Base-by-base conservation (phyloP, 2,888 invertebrate genomes). In the Spialia ferax region DNA sequence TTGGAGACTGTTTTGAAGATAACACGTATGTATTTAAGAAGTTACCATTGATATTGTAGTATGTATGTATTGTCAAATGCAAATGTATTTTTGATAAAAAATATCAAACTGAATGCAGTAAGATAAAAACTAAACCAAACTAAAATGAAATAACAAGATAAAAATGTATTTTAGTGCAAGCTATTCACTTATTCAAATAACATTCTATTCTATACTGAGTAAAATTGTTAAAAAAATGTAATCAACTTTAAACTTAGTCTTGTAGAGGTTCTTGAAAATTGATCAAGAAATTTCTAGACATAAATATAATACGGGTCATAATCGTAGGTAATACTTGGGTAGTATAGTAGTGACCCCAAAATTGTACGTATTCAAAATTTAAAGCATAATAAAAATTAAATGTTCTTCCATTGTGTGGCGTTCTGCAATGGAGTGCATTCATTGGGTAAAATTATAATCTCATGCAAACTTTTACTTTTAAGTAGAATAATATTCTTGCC, bases 401-500 rank as follows among this genome's bases (percentile, higher is more conserved):
- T 60, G 26, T 26, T 26, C 23, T 60, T 11, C 26, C 59, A 60
- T 61, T 52, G 32, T 61, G 15, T 26, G 0, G 45, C 29, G 56
- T 63, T n/a, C 23, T 26, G 20, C 11, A 15, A 29, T 35, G 42
- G 38, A n/a, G 5, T 6, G 6, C 48, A 52, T 52, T n/a, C 10
- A 38, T 56, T 29, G 42, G 23, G 15, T 63, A 8, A 55, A 20
- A 42, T 55, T 54, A 32, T 62, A 61, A 66, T 67, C 61, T 56
- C 59, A 42, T 68, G 63, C 55, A 50, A 56, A 57, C 57, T 23
- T 57, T 56, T 56, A 20, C n/a, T n/a, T 63, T 55, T 63, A 56
- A 26, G 57, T 63, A 68, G 56, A 23, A 11, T 68, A 54, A 60
- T 38, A 62, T 61, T 75, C 73, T 74, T 74, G 73, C 75, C 74